Conservation (phyloP, 2,113 vertebrate genomes). For the Catharus fuscescens region DNA sequence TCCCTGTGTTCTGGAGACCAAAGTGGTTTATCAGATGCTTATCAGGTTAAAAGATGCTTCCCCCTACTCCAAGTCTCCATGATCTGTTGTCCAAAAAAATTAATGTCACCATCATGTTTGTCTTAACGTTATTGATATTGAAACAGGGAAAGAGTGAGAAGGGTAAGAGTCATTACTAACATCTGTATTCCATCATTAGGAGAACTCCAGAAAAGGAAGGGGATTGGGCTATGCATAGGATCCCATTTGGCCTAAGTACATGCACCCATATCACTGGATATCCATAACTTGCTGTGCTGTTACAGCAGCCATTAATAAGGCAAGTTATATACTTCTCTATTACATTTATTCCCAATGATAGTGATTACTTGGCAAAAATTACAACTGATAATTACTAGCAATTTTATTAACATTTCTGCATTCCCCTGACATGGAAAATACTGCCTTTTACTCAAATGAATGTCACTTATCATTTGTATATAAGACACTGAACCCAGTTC, state of each 20-base stretch:
- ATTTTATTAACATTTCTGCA: not conserved
- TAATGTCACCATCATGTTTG: not conserved
- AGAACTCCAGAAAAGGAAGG: not conserved
- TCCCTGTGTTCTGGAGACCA: not conserved
- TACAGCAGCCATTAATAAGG: not conserved
- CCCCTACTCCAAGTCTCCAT: not conserved
- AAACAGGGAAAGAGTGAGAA: not conserved
- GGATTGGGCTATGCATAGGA: not conserved
- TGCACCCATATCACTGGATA: not conserved
- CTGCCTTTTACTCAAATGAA: not conserved
- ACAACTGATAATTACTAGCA: not conserved
- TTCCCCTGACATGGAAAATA: not conserved
- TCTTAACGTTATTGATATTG: not conserved
- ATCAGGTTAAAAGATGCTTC: not conserved
- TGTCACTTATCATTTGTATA: not conserved
- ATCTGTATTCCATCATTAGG: not conserved
- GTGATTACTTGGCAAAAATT: not conserved
- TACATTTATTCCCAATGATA: not conserved
- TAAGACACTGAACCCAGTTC: not conserved
- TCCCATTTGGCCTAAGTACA: not conserved
- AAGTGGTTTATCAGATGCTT: not conserved
- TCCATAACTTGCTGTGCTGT: no score
- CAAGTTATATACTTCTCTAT: rapidly evolving
- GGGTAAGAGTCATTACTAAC: not conserved
- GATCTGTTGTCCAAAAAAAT: not conserved